phyloP scores from a whole-genome alignment of 2,888 invertebrate species.

The Orthosia gracilis region DNA sequence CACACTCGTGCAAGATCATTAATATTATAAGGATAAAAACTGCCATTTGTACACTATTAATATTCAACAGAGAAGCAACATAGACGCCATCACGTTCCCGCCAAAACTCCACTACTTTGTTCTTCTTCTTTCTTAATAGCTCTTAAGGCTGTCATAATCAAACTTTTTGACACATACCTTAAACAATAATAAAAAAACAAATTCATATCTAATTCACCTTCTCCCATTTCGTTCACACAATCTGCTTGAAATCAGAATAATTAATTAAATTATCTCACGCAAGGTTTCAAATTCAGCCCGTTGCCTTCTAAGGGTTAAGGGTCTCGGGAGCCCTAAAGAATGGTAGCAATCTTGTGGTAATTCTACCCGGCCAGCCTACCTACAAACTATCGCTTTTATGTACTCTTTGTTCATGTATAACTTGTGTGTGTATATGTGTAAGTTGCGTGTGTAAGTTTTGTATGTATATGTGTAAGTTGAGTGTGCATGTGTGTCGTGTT shows the following conservation, averaged over 20 bases:
- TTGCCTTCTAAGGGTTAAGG: slow-evolving; percentile 74
- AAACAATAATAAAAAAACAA: neutral
- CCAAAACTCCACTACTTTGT: no score
- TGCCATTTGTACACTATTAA: no score
- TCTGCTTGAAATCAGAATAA: slow-evolving; percentile 67
- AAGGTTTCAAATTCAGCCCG: slow-evolving; percentile 70
- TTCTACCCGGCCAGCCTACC: slow-evolving; percentile 74
- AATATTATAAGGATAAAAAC: no score
- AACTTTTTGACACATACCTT: no score
- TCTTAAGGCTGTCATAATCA: no score
- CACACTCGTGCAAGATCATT: no score
- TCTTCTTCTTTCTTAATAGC: neutral
- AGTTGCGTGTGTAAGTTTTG: slow-evolving; percentile 17
- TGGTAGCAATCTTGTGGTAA: slow-evolving; percentile 87
- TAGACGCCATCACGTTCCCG: no score
- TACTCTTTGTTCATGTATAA: slow-evolving; percentile 36
- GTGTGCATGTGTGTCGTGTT: slow-evolving; percentile 39
- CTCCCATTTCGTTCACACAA: slow-evolving; percentile 11
- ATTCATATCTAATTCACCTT: slow-evolving; percentile 2
- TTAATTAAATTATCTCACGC: slow-evolving; percentile 77
- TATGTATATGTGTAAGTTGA: slow-evolving; percentile 11
- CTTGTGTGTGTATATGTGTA: slow-evolving; percentile 27
- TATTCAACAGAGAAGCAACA: no score
- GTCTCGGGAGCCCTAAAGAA: slow-evolving; percentile 80
- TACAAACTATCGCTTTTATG: slow-evolving; percentile 74